Conservation (phyloP, 2,113 vertebrate species). For the Ciconia maguari region DNA sequence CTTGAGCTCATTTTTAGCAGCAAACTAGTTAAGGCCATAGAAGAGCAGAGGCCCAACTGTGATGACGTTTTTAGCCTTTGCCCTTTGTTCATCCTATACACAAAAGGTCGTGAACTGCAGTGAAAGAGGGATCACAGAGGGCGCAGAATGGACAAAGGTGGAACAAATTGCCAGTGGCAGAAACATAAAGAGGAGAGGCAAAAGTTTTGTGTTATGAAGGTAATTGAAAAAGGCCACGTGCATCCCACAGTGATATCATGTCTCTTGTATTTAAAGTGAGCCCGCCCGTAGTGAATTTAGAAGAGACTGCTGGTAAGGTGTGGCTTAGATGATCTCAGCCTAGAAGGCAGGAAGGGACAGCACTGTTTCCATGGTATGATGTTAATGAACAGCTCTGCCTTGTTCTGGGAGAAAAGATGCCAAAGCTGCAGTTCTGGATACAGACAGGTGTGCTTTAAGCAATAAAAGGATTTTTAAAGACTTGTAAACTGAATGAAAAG, state of each 20-base stretch:
- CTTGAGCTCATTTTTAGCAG: not conserved
- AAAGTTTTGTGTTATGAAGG: conserved; percentile 8
- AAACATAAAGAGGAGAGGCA: conserved; percentile 3
- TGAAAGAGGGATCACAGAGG: conserved; percentile 24
- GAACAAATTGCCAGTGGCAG: conserved; percentile 54
- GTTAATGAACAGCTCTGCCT: not conserved
- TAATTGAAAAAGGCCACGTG: not conserved
- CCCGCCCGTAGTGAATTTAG: not conserved
- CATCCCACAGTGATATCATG: not conserved
- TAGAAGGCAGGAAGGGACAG: not conserved
- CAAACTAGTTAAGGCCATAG: not conserved
- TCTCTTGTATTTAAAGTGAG: not conserved
- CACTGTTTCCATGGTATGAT: not conserved
- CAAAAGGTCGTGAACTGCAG: conserved; percentile 25
- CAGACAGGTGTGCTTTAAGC: not conserved
- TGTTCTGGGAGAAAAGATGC: not conserved
- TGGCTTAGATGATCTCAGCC: not conserved
- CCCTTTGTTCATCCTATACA: not conserved
- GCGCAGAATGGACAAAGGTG: not conserved
- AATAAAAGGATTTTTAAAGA: not conserved
- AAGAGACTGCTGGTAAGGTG: not conserved
- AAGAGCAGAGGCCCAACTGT: conserved; percentile 24
- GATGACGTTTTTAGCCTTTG: conserved; percentile 39
- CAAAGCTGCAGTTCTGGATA: not conserved
- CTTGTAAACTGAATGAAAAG: not conserved